Percentiles rank a stretch among this genome's conserved stretches.
Conservation (phyloP, 1,140 invertebrate species). For the Glossosoma conforme region DNA sequence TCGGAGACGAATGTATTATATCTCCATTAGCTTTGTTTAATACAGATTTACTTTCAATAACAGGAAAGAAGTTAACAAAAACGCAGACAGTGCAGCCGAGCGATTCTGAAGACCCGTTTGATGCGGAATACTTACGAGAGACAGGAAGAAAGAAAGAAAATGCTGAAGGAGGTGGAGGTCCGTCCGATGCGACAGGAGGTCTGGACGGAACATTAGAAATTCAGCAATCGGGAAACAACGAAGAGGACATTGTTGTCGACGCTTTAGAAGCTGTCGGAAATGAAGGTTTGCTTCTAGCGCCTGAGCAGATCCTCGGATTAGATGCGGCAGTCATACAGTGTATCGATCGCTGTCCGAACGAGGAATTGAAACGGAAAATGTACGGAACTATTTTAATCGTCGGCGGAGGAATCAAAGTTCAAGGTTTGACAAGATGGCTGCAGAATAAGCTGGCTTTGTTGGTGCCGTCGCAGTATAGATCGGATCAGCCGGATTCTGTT, state of each 20-base stretch:
- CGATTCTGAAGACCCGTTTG: slow-evolving; percentile 90
- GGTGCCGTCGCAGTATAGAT: slow-evolving; percentile 72
- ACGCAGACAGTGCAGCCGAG: slow-evolving; percentile 70
- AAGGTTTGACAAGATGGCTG: slow-evolving; percentile 82
- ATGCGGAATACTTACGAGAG: slow-evolving; percentile 86
- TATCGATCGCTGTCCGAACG: slow-evolving; percentile 82
- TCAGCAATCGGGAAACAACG: slow-evolving; percentile 47
- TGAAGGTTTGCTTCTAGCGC: slow-evolving; percentile 61
- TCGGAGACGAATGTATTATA: slow-evolving; percentile 91
- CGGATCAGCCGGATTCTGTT: slow-evolving; percentile 78
- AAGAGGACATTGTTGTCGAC: slow-evolving; percentile 79
- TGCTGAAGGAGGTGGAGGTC: slow-evolving; percentile 30
- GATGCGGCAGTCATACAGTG: slow-evolving; percentile 89
- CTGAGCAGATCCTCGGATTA: slow-evolving; percentile 76
- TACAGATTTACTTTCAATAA: slow-evolving; percentile 83
- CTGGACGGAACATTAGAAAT: slow-evolving; percentile 51
- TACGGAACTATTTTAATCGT: slow-evolving; percentile 89
- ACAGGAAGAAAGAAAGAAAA: slow-evolving; percentile 65
- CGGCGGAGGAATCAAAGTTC: slow-evolving; percentile 85
- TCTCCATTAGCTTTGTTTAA: slow-evolving; percentile 84
- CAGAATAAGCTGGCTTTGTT: slow-evolving; percentile 80
- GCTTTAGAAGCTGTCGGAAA: slow-evolving; percentile 58
- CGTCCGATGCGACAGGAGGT: slow-evolving; percentile 59
- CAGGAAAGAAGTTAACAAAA: slow-evolving; percentile 66
- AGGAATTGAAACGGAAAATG: slow-evolving; percentile 92